phyloP scores from a whole-genome alignment of 2,113 vertebrate genomes.

The Ictidomys tridecemlineatus region DNA sequence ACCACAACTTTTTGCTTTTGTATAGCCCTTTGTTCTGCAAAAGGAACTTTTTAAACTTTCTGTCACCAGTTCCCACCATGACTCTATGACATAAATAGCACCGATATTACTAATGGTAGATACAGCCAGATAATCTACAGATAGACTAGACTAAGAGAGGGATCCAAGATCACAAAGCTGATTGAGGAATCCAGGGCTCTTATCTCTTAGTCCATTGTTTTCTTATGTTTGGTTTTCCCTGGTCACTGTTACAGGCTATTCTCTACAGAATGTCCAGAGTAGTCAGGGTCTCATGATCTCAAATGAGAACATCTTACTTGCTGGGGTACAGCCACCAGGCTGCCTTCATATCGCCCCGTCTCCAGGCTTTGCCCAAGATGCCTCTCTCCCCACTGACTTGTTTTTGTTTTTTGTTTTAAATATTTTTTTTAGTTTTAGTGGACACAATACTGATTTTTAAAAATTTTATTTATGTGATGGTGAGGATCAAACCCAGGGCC shows the following conservation, averaged over 20 bases:
- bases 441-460: too few relatives aligned
- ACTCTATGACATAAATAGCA: slow-evolving; percentile 14
- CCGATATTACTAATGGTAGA: not conserved
- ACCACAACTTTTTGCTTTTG: not conserved
- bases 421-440: too few relatives aligned
- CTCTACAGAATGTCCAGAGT: not conserved
- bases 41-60: slow-evolving; percentile 39
- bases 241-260: slow-evolving; percentile 32
- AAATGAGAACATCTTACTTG: not conserved
- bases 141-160: not conserved
- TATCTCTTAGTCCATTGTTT: slow-evolving; percentile 60
- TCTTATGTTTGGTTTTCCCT: slow-evolving; percentile 68
- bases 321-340: not conserved
- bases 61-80: not conserved
- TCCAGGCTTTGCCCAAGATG: too few relatives aligned
- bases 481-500: too few relatives aligned
- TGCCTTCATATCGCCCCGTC: accelerated
- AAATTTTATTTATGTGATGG: too few relatives aligned
- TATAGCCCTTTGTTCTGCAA: slow-evolving; percentile 61
- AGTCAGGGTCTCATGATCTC: slow-evolving; percentile 12
- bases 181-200: not conserved
- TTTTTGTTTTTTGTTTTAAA: too few relatives aligned
- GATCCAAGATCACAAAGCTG: not conserved
- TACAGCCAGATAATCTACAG: slow-evolving; percentile 31
- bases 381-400: not conserved